Conservation (phyloP, 2,888 invertebrate genomes). For the Alsophila aescularia region DNA sequence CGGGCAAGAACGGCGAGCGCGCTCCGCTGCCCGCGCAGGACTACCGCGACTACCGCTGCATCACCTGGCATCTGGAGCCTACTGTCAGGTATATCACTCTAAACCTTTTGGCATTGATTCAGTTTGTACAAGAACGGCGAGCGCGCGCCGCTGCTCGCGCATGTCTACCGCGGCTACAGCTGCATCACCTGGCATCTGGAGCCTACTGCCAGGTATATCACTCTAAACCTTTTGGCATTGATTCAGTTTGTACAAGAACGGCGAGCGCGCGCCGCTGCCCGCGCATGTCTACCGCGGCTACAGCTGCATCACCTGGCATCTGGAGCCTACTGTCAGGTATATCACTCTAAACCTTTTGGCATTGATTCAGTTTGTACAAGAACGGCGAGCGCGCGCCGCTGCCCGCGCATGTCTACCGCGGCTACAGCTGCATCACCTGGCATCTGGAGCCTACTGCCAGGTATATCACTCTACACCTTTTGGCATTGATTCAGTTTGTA, state of each 20-base stretch:
- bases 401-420: conserved; percentile 92
- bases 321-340: conserved; percentile 91
- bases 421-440: conserved; percentile 97
- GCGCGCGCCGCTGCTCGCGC: conserved; percentile 64
- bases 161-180: conserved; percentile 95
- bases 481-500: too few relatives aligned
- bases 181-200: conserved; percentile 99
- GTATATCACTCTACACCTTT: background rate
- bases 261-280: conserved; percentile 24
- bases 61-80: conserved; percentile 98
- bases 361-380: too few relatives aligned
- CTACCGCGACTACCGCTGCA: conserved; percentile 95
- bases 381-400: conserved; percentile 18
- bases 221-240: too few relatives aligned
- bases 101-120: too few relatives aligned
- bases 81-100: conserved; percentile 79
- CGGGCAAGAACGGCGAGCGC: conserved; percentile 62
- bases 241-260: too few relatives aligned
- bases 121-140: too few relatives aligned
- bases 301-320: conserved; percentile 97
- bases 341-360: too few relatives aligned
- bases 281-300: conserved; percentile 95
- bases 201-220: conserved; percentile 86
- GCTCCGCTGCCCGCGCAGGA: conserved; percentile 85
- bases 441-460: conserved; percentile 94